phyloP scores from a whole-genome alignment of 2,797 vertebrate species.

The Lithobates sylvaticus region DNA sequence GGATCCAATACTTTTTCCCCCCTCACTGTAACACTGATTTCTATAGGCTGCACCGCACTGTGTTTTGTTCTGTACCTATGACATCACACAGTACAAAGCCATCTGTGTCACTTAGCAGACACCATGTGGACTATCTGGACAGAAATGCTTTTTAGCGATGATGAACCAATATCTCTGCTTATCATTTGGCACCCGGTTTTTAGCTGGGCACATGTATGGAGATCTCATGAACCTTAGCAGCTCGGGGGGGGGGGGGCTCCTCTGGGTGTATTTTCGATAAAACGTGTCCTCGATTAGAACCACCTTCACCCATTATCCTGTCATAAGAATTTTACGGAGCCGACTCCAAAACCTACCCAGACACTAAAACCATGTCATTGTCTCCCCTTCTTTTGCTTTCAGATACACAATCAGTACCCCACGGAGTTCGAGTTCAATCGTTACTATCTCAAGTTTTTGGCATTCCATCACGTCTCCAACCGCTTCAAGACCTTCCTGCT shows the following conservation, averaged over 20 bases:
- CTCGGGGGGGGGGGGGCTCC: neutral
- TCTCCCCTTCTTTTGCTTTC: constrained; percentile 66
- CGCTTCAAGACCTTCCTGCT: constrained; percentile 98
- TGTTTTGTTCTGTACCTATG: no score
- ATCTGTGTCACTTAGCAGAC: no score
- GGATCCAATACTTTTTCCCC: no score
- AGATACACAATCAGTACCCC: constrained; percentile 94
- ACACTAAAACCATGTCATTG: neutral
- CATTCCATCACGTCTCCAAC: constrained; percentile 97
- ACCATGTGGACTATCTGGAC: no score
- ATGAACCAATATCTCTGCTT: neutral
- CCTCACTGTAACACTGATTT: no score
- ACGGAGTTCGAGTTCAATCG: constrained; percentile 99
- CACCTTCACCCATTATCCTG: constrained; percentile 12
- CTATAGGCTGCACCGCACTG: no score
- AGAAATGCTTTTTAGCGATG: neutral
- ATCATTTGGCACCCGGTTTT: constrained; percentile 6
- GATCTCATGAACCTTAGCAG: neutral
- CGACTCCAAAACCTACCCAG: neutral
- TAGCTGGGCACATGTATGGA: neutral
- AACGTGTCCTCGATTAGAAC: constrained; percentile 3
- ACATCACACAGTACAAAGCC: no score
- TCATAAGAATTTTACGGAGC: neutral
- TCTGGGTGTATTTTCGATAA: neutral
- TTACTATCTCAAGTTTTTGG: constrained; percentile 97